Base-by-base conservation (phyloP, 2,113 vertebrate species). In the Daboia siamensis region DNA sequence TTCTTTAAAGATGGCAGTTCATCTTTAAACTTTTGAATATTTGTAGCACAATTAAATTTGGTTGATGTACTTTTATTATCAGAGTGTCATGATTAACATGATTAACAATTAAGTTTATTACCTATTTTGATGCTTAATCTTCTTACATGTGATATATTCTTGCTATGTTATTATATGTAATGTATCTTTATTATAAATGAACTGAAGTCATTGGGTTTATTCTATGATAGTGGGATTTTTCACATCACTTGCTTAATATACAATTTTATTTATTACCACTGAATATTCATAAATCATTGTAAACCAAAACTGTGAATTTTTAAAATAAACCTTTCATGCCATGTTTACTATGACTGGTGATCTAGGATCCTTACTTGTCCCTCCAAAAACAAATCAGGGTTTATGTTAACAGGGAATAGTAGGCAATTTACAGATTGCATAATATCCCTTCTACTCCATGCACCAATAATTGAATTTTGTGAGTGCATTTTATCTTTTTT, bases 41-140 rank as follows among this genome's bases (percentile, higher is more conserved):
- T 96, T 96, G 96, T 95, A 93, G 90, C n/a, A 96, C 95, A 90
- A 86, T 92, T 95, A 92, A 91, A 93, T 93, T 91, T 95, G 94
- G 86, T 93, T 91, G 89, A 91, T 92, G 92, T 89, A 74, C 90
- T 90, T 90, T 95, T 94, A 94, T 95, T 94, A 94, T 90, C 92
- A 90, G 92, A 95, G 91, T 94, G 93, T 94, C 93, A 95, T 96
- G 95, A 96, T 95, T 96, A 95, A 89, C 91, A 94, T 87, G 94
- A 93, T 92, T 93, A 96, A 96, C 94, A 95, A 89, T 96, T 95
- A 94, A 92, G 91, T 96, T 94, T 94, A 88, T 92, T 95, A 94
- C 95, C 84, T 80, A 4, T 94, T 96, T 93, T 93, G 96, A 96
- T 96, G 96, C 96, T 97, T 96, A 94, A 95, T 94, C 94, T 93